phyloP scores from a whole-genome alignment of 2,797 vertebrate genomes.

The Microcaecilia unicolor region DNA sequence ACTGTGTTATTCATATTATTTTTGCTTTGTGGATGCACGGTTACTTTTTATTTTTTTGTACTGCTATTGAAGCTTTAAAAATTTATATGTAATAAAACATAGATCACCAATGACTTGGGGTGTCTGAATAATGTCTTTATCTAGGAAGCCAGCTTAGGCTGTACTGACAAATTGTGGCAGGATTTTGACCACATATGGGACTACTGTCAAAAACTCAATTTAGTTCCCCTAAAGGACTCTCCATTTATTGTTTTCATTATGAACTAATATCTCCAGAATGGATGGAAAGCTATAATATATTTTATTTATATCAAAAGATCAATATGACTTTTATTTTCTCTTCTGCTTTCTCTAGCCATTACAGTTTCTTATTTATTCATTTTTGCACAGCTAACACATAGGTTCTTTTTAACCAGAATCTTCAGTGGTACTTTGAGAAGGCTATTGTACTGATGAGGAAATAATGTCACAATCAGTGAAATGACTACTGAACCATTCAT shows the following conservation, averaged over 20 bases:
- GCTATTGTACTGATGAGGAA: too few species aligned
- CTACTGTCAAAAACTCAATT: conserved; percentile 18
- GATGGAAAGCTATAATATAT: neutral
- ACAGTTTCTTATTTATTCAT: rapidly evolving
- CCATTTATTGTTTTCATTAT: neutral
- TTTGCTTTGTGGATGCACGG: too few species aligned
- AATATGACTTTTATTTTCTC: rapidly evolving
- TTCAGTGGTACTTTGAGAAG: too few species aligned
- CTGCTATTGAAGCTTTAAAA: neutral
- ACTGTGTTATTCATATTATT: too few species aligned
- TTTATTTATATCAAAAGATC: neutral
- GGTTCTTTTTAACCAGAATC: too few species aligned
- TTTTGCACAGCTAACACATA: too few species aligned
- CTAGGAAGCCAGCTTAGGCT: conserved; percentile 10
- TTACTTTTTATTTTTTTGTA: too few species aligned
- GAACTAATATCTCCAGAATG: neutral
- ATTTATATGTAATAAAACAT: neutral
- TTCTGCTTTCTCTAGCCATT: neutral
- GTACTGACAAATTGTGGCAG: conserved; percentile 13
- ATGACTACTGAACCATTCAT: too few species aligned
- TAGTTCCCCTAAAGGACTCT: neutral
- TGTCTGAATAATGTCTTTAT: conserved; percentile 18
- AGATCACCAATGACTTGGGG: neutral
- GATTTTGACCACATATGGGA: conserved; percentile 6
- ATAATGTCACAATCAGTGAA: too few species aligned